Conservation (phyloP, 2,113 vertebrate genomes). For the Brachyistius frenatus region DNA sequence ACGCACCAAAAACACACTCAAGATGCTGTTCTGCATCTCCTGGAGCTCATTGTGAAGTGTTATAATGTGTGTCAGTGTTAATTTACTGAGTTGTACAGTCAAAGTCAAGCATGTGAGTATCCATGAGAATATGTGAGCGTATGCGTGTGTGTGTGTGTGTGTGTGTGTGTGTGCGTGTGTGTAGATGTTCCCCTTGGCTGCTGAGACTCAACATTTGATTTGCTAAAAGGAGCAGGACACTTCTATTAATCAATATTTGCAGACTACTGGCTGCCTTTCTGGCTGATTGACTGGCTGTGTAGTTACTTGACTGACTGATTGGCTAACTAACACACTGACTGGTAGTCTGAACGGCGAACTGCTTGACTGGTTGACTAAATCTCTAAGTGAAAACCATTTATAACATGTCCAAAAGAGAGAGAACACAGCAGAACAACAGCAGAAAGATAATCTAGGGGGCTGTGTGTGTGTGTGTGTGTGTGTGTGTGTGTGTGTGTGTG, state of each 20-base stretch:
- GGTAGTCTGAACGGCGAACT: constrained; percentile 37
- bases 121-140: constrained; percentile 72
- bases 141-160: constrained; percentile 78
- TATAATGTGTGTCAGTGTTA: constrained; percentile 93
- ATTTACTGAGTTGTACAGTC: constrained; percentile 95
- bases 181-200: constrained; percentile 86
- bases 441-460: neutral
- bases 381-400: constrained; percentile 51
- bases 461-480: no score
- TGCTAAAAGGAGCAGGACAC: constrained; percentile 99
- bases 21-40: constrained; percentile 43
- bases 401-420: constrained; percentile 22
- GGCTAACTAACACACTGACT: constrained; percentile 45
- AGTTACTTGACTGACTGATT: constrained; percentile 63
- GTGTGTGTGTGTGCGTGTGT: constrained; percentile 75
- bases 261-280: constrained; percentile 91
- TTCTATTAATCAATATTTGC: constrained; percentile 99
- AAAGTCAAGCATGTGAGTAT: constrained; percentile 67
- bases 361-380: constrained; percentile 42
- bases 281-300: constrained; percentile 69
- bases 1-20: constrained; percentile 16
- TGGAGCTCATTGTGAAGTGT: constrained; percentile 78
- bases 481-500: no score
- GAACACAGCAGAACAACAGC: neutral
- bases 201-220: constrained; percentile 99